These are phyloP conservation scores for Zelleria hepariella DNA, from an alignment of 2,888 invertebrate species.

Conservation along the genomic window DNA sequence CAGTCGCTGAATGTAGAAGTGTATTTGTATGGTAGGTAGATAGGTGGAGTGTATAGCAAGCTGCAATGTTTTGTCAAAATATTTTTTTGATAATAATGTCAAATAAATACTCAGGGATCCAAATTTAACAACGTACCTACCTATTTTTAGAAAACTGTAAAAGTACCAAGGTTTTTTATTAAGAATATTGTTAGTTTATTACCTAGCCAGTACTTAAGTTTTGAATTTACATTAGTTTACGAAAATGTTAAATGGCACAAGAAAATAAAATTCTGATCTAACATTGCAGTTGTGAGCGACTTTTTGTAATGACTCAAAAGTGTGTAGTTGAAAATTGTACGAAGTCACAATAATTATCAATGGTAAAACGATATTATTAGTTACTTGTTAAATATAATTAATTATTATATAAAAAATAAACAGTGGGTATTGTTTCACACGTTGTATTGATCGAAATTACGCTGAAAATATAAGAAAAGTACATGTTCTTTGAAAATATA, in stretches of 20 bases:
- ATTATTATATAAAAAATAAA: constrained; percentile 43
- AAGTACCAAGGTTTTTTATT: too few relatives aligned
- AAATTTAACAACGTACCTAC: too few relatives aligned
- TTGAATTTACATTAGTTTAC: too few relatives aligned
- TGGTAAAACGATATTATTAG: constrained; percentile 47
- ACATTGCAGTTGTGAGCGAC: constrained; percentile 41
- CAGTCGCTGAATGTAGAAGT: constrained; percentile 52
- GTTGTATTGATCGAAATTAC: constrained; percentile 64
- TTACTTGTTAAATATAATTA: constrained; percentile 58
- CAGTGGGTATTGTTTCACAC: constrained; percentile 62
- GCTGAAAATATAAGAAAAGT: constrained; percentile 56
- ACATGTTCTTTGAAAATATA: constrained; percentile 72
- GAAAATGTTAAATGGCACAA: too few relatives aligned
- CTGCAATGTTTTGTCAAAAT: constrained; percentile 38
- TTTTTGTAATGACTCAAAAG: constrained; percentile 54
- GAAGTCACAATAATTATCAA: constrained; percentile 49
- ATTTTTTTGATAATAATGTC: constrained; percentile 19
- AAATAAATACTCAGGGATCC: neutral
- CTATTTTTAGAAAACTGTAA: too few relatives aligned
- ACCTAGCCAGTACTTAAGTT: too few relatives aligned
- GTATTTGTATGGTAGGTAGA: constrained; percentile 55
- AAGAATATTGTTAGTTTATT: too few relatives aligned
- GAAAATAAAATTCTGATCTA: constrained; percentile 20
- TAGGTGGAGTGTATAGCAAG: constrained; percentile 32
- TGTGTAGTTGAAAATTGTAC: constrained; percentile 51